These are phyloP conservation scores for Gymnothorax reevesii DNA, from an alignment of 2,797 vertebrate species.

Conservation along the genomic window DNA sequence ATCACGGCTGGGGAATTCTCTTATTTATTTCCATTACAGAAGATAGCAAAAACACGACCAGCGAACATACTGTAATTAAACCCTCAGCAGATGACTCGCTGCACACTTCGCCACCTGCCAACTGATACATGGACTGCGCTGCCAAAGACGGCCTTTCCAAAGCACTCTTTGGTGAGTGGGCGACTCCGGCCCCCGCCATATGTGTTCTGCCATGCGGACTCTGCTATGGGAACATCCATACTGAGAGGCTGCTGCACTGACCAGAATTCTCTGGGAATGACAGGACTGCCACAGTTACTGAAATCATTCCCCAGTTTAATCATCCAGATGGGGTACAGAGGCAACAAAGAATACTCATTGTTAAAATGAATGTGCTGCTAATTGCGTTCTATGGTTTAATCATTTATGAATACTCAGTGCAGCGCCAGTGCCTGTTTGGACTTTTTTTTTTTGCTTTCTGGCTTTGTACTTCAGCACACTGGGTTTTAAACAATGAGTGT, in stretches of 20 bases:
- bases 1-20: not conserved
- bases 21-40: not conserved
- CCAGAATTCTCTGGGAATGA: not conserved
- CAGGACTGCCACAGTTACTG: not conserved
- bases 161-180: not conserved
- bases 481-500: too few species aligned
- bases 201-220: not conserved
- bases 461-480: too few species aligned
- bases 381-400: too few species aligned
- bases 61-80: constrained; percentile 5
- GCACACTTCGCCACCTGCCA: not conserved
- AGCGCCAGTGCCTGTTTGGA: too few species aligned
- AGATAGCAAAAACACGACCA: not conserved
- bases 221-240: not conserved
- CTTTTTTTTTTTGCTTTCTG: too few species aligned
- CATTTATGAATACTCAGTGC: too few species aligned
- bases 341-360: too few species aligned
- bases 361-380: too few species aligned
- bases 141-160: not conserved
- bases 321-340: not conserved
- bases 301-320: not conserved
- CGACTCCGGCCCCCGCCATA: not conserved
- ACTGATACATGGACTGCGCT: not conserved
- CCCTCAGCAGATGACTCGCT: not conserved
- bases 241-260: not conserved